These are phyloP conservation scores for Saguinus imperator DNA, from an alignment of 2,113 vertebrate species.

Conservation along the genomic window DNA sequence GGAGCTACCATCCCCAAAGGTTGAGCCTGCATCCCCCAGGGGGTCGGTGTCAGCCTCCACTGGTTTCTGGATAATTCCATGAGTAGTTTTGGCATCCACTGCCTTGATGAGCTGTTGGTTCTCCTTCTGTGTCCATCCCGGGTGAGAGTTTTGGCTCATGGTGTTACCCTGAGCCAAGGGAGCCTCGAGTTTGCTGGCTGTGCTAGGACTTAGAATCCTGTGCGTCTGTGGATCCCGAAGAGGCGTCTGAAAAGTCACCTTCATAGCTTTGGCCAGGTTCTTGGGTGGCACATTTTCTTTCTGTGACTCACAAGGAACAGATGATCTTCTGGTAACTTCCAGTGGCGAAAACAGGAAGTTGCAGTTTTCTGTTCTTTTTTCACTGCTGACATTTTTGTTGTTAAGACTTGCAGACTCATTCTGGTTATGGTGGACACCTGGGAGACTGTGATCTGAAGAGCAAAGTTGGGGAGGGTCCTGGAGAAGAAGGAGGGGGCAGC, in stretches of 20 bases:
- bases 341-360: slow-evolving; percentile 86
- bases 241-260: slow-evolving; percentile 97
- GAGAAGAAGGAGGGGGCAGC: background rate
- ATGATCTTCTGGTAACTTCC: slow-evolving; percentile 88
- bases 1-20: slow-evolving; percentile 79
- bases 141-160: slow-evolving; percentile 29
- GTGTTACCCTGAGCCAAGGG: slow-evolving; percentile 72
- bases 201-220: slow-evolving; percentile 88
- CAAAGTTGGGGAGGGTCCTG: background rate
- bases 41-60: background rate
- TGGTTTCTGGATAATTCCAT: slow-evolving; percentile 62
- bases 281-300: slow-evolving; percentile 91
- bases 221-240: slow-evolving; percentile 91
- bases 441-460: background rate
- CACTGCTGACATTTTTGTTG: slow-evolving; percentile 87
- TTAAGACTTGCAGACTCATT: slow-evolving; percentile 90
- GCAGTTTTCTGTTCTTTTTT: slow-evolving; percentile 73
- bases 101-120: slow-evolving; percentile 67
- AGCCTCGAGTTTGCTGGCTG: slow-evolving; percentile 76
- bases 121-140: background rate
- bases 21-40: slow-evolving; percentile 64
- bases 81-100: background rate
- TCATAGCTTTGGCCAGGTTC: slow-evolving; percentile 82
- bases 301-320: slow-evolving; percentile 90
- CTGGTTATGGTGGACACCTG: slow-evolving; percentile 70